Percentiles rank a stretch among this genome's conserved stretches.
phyloP scores from a whole-genome alignment of 92 coral and sea anemone species.

The Pocillopora meandrina region DNA sequence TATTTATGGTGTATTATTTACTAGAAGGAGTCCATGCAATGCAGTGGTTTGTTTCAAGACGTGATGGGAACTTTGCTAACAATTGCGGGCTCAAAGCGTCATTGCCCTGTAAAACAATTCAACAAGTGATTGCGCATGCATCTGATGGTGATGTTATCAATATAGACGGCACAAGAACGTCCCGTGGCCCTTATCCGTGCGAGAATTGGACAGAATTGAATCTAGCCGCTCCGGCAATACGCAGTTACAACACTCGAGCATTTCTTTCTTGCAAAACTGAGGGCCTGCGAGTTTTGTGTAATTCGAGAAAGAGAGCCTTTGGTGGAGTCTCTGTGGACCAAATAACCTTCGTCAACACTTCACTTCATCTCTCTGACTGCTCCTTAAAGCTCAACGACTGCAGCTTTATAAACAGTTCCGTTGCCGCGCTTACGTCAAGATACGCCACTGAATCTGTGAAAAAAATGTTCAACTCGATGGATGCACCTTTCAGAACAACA shows the following conservation, averaged over 20 bases:
- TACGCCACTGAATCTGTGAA: not conserved
- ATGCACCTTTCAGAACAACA: slow-evolving; percentile 20
- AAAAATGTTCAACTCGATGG: not conserved
- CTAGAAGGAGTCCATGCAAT: not conserved
- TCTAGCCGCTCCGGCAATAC: not conserved
- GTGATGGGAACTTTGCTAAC: not conserved
- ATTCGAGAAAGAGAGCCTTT: not conserved
- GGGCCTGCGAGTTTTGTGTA: slow-evolving; percentile 12
- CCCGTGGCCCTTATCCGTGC: slow-evolving; percentile 34
- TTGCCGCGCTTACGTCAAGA: not conserved
- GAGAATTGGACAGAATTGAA: not conserved
- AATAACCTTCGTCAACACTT: slow-evolving; percentile 15
- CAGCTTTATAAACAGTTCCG: slow-evolving; percentile 16
- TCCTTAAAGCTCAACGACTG: slow-evolving; percentile 1
- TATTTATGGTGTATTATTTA: not conserved
- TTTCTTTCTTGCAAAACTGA: slow-evolving; percentile 17
- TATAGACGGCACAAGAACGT: slow-evolving; percentile 28
- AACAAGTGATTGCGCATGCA: not conserved
- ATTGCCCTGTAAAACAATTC: not conserved
- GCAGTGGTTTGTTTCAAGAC: slow-evolving; percentile 22
- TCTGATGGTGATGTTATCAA: slow-evolving; percentile 11
- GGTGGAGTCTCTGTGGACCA: not conserved
- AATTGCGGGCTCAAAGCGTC: slow-evolving; percentile 15
- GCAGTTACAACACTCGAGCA: slow-evolving; percentile 4
- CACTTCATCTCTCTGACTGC: slow-evolving; percentile 7